Percentiles rank a stretch among this genome's conserved stretches.
These are phyloP conservation scores for Rhinella marina DNA, from an alignment of 2,797 vertebrate species.

Conservation along the genomic window DNA sequence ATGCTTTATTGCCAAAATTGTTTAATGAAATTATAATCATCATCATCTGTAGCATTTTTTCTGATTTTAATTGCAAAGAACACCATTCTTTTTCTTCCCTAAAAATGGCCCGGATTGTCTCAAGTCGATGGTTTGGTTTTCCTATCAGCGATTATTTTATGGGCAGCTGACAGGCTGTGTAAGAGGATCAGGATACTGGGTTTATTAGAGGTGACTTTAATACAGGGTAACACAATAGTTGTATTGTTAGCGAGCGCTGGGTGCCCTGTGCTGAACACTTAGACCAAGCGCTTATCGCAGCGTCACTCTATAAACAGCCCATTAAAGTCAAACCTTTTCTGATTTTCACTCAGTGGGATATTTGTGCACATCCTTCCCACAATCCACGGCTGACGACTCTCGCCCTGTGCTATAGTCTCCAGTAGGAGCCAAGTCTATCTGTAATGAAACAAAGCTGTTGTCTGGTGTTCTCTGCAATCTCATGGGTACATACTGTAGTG, in stretches of 20 bases:
- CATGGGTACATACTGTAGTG: neutral
- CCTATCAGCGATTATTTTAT: conserved; percentile 47
- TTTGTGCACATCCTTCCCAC: conserved; percentile 34
- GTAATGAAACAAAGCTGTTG: conserved; percentile 22
- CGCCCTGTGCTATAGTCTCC: neutral
- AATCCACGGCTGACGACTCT: conserved; percentile 5
- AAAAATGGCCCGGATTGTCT: neutral
- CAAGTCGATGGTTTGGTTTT: conserved; percentile 16
- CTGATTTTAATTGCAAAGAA: neutral
- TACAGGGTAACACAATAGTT: conserved; percentile 42
- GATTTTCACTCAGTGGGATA: conserved; percentile 36
- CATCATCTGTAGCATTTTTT: too few species aligned
- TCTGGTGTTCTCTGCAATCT: neutral
- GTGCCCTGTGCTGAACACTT: conserved; percentile 28
- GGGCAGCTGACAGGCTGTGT: conserved; percentile 46
- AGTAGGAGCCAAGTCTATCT: neutral
- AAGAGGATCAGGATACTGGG: conserved; percentile 34
- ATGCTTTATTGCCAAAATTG: too few species aligned
- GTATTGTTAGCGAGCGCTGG: conserved; percentile 44
- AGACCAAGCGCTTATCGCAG: conserved; percentile 54
- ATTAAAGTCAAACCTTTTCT: conserved; percentile 50
- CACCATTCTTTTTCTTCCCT: neutral
- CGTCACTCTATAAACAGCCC: conserved; percentile 59
- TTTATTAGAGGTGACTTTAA: conserved; percentile 54
- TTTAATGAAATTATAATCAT: too few species aligned